phyloP scores from a whole-genome alignment of 2,797 vertebrate species.

The Nasua narica region DNA sequence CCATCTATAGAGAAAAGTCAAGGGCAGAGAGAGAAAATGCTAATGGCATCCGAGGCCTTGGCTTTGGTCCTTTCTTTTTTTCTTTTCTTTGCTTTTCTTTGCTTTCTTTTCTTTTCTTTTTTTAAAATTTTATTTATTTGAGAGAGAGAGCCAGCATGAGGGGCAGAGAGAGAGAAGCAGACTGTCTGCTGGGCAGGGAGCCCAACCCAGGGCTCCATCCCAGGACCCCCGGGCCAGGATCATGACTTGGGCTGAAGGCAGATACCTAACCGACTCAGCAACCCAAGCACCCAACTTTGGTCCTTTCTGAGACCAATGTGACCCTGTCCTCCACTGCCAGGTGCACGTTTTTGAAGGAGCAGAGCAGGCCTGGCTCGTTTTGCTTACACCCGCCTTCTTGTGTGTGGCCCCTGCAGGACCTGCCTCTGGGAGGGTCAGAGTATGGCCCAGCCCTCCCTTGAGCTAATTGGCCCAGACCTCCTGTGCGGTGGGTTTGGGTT shows the following conservation, averaged over 20 bases:
- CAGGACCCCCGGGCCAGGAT: not conserved
- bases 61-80: not conserved
- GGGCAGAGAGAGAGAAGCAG: not conserved
- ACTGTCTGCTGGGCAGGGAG: not conserved
- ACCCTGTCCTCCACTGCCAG: not conserved
- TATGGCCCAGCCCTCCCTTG: too few species aligned
- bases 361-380: too few species aligned
- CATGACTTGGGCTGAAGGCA: not conserved
- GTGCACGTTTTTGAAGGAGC: too few species aligned
- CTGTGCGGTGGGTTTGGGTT: too few species aligned
- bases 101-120: too few species aligned
- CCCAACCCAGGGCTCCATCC: not conserved
- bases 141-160: not conserved
- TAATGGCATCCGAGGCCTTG: not conserved
- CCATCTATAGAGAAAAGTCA: not conserved
- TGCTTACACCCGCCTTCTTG: too few species aligned
- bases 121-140: not conserved
- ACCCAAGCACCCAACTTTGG: rapidly evolving
- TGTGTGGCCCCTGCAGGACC: too few species aligned
- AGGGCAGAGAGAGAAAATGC: not conserved
- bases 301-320: not conserved
- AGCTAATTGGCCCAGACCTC: too few species aligned
- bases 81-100: too few species aligned
- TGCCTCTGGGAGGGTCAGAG: too few species aligned
- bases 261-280: not conserved